Base-by-base conservation (phyloP, 2,888 invertebrate species). In the Dascillus cervinus region DNA sequence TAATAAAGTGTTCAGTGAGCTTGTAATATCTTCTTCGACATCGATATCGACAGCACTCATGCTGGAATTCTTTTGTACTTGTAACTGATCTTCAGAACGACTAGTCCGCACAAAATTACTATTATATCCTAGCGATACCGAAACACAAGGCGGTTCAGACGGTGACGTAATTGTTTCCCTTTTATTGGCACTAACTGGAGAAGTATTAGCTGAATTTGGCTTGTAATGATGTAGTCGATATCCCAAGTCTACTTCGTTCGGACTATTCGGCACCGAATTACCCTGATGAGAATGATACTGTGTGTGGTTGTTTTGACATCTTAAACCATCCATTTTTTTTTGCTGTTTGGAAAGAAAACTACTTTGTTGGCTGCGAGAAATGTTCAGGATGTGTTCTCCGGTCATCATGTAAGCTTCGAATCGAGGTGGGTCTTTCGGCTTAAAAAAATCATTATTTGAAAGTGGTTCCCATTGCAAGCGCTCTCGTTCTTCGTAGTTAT, bases 321-420 rank as follows among this genome's bases (percentile, higher is more conserved):
- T 66, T 10, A 42, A 22, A 19, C 20, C 66, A 50, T 67, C 67
- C 34, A 74, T 71, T 59, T 74, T 75, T 53, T 72, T 72, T 57
- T 72, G 72, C 44, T 69, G 65, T 53, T 73, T 73, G 30, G 77
- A 74, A 32, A 79, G 62, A 36, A 79, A 65, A 46, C 70, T 71
- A 43, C 72, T 70, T 48, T 73, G 74, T 55, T 79, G 83, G 36
- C 84, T 85, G 50, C 86, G 71, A 39, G 91, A 90, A 47, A 94
- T 77, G 67, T 92, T 92, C 50, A 95, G 76, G 63, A 95, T 94
- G 57, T 92, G 79, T 66, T 95, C 94, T 24, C 95, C 95, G 14
- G 95, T 95, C 95, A 95, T 95, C 82, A 94, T 88, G 72, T 89
- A 95, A 34, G 91, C 88, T 68, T 91, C 91, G 68, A 87, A 90